These are phyloP conservation scores for Cactoblastis cactorum DNA, from an alignment of 2,888 invertebrate species.

Conservation along the genomic window DNA sequence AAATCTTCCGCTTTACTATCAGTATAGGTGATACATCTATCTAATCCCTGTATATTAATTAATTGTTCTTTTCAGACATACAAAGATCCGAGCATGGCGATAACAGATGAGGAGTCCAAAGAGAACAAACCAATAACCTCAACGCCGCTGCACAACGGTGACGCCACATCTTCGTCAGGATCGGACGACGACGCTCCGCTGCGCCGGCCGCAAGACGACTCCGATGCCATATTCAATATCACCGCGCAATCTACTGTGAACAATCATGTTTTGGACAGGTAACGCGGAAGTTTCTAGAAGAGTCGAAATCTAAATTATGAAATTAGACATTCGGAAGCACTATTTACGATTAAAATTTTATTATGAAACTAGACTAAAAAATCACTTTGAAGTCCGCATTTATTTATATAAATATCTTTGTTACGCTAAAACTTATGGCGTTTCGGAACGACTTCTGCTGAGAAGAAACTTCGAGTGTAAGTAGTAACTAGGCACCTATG, in stretches of 20 bases:
- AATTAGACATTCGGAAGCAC: no score
- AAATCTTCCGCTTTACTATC: no score
- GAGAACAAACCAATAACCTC: constrained; percentile 75
- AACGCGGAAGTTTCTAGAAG: not conserved
- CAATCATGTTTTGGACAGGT: constrained; percentile 50
- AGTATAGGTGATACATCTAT: no score
- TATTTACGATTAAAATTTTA: no score
- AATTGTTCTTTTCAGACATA: constrained; percentile 35
- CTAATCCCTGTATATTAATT: no score
- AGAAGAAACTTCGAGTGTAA: no score
- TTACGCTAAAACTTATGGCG: no score
- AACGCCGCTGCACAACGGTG: constrained; percentile 62
- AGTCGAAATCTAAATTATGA: not conserved
- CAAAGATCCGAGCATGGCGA: constrained; percentile 53
- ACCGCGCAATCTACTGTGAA: constrained; percentile 32
- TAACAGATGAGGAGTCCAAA: constrained; percentile 73
- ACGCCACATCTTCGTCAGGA: constrained; percentile 47
- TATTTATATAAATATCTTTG: no score
- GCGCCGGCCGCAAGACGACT: constrained; percentile 45
- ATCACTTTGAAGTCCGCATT: no score
- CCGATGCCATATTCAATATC: constrained; percentile 42
- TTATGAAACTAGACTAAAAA: no score
- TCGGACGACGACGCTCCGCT: constrained; percentile 68
- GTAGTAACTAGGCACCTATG: no score
- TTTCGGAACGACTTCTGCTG: no score